phyloP scores from a whole-genome alignment of 2,113 vertebrate species.

The Halcyon senegalensis region DNA sequence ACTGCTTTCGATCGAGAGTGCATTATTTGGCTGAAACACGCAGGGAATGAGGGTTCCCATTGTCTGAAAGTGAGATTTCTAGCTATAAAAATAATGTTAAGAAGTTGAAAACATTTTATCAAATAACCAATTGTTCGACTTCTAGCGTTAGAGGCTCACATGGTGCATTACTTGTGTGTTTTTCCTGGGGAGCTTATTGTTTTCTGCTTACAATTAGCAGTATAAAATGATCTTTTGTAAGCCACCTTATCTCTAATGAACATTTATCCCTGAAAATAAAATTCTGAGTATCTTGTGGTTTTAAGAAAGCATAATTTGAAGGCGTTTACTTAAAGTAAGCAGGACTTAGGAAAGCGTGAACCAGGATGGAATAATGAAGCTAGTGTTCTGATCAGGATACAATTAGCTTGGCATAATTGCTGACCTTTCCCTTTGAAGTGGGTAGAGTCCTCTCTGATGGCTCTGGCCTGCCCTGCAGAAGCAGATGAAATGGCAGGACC shows the following conservation, averaged over 20 bases:
- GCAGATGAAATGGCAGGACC: background rate
- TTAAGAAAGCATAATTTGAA: background rate
- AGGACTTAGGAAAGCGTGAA: background rate
- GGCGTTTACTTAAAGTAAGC: constrained; percentile 33
- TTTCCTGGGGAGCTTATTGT: constrained; percentile 28
- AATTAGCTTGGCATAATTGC: background rate
- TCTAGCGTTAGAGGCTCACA: background rate
- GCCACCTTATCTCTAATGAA: constrained; percentile 57
- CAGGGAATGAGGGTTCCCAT: constrained; percentile 23
- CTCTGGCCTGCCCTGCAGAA: background rate
- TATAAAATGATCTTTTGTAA: background rate
- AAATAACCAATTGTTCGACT: constrained; percentile 49
- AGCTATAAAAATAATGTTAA: background rate
- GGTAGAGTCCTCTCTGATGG: background rate
- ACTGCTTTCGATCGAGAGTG: background rate
- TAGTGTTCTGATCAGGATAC: background rate
- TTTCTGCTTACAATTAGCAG: constrained; percentile 27
- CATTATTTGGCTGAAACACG: constrained; percentile 70
- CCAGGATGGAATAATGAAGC: background rate
- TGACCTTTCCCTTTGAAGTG: background rate
- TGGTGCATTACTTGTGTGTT: background rate
- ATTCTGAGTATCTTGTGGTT: background rate
- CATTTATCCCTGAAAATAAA: constrained; percentile 27
- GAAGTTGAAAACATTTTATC: constrained; percentile 49
- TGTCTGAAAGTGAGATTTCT: constrained; percentile 49